These are phyloP conservation scores for Coranthus polyacanthus DNA, from an alignment of 2,797 vertebrate genomes.

Conservation along the genomic window DNA sequence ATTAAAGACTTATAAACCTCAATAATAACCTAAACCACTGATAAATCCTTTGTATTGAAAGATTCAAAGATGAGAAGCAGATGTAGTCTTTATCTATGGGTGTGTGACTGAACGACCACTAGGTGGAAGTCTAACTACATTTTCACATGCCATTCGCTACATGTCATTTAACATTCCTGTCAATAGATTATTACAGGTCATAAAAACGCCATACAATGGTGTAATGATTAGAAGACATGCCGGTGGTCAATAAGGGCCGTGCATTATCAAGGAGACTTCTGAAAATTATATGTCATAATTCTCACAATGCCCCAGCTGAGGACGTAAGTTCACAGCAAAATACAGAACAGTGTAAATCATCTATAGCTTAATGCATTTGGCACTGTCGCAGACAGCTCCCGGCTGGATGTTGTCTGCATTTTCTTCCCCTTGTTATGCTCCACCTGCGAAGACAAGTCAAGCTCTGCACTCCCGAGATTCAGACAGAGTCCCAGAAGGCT, in stretches of 20 bases:
- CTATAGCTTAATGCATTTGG: conserved; percentile 54
- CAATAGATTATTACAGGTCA: conserved; percentile 58
- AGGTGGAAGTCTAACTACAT: conserved; percentile 78
- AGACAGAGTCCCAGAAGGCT: conserved; percentile 42
- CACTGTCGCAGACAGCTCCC: conserved; percentile 15
- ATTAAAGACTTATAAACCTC: no score
- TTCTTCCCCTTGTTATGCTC: conserved; percentile 36
- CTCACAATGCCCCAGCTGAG: conserved; percentile 20
- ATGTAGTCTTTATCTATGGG: conserved; percentile 6
- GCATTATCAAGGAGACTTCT: conserved; percentile 45
- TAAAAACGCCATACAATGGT: conserved; percentile 58
- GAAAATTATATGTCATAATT: conserved; percentile 23
- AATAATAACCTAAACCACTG: no score
- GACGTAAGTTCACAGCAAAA: conserved; percentile 48
- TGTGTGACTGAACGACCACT: conserved; percentile 57
- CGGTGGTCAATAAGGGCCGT: conserved; percentile 36
- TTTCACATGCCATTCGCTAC: conserved; percentile 13
- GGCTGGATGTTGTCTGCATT: conserved; percentile 36
- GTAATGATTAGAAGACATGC: conserved; percentile 49
- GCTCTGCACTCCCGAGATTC: conserved; percentile 42
- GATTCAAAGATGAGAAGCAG: conserved; percentile 11
- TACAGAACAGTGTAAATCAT: conserved; percentile 50
- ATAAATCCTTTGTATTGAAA: no score
- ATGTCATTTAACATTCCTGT: conserved; percentile 48
- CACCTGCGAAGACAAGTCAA: conserved; percentile 54